Evolutionary conservation across 2,888 invertebrate species (phyloP).

Genomic region (Phragmatobia fuliginosa): DNA sequence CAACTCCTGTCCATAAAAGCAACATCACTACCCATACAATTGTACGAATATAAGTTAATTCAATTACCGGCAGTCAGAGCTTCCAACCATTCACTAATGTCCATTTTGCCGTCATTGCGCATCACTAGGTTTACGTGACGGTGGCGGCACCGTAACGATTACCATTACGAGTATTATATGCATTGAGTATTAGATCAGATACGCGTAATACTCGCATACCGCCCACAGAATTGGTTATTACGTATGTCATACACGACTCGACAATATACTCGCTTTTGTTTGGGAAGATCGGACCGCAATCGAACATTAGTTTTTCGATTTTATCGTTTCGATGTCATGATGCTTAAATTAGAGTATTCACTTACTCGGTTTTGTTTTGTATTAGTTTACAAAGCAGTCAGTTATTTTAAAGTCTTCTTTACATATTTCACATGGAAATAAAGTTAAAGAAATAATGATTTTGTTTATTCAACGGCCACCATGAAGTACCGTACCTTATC

Average conservation of each 20-base stretch:
- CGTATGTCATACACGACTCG: conserved; percentile 28
- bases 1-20: neutral
- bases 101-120: conserved; percentile 8
- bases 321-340: neutral
- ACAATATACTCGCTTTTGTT: conserved; percentile 23
- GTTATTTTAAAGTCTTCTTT: neutral
- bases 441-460: neutral
- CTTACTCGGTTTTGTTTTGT: neutral
- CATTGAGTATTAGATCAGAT: conserved; percentile 37
- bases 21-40: neutral
- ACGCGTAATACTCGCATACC: conserved; percentile 15
- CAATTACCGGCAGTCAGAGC: neutral
- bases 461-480: neutral
- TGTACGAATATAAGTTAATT: conserved; percentile 1
- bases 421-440: neutral
- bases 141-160: conserved; percentile 1
- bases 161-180: conserved; percentile 33
- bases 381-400: neutral
- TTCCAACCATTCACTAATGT: conserved; percentile 13
- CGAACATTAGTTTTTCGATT: conserved; percentile 5
- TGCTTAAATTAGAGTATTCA: neutral
- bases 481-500: too few species aligned
- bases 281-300: neutral
- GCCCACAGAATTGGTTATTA: conserved; percentile 12
- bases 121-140: conserved; percentile 24